phyloP scores from a whole-genome alignment of 2,888 invertebrate genomes.

The Pristionchus arcanus region DNA sequence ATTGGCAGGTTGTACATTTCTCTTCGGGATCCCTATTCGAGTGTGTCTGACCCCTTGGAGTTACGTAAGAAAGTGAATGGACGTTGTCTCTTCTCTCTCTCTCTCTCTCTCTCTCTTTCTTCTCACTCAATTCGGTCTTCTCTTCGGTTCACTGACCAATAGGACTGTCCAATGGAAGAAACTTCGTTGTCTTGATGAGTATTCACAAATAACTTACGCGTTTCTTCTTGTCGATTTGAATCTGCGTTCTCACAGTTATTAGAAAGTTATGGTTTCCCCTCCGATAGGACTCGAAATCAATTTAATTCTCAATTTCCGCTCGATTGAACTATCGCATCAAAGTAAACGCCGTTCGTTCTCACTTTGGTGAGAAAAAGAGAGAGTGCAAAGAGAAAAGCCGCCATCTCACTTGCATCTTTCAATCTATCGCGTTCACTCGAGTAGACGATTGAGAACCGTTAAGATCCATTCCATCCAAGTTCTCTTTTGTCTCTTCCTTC shows the following conservation, averaged over 20 bases:
- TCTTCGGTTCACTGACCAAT: slow-evolving; percentile 6
- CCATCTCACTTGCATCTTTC: background rate
- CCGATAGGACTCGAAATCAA: background rate
- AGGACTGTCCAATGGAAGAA: background rate
- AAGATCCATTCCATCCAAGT: background rate
- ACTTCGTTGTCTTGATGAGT: background rate
- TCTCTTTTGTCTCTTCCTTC: background rate
- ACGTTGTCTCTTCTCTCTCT: background rate
- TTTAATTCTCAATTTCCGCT: background rate
- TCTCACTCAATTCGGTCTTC: background rate
- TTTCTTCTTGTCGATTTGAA: background rate
- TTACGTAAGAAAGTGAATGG: slow-evolving; percentile 33
- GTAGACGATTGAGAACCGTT: background rate
- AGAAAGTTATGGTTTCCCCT: background rate
- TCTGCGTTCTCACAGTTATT: background rate
- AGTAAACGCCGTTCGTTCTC: background rate
- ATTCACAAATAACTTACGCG: background rate
- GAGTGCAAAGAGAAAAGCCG: slow-evolving; percentile 1
- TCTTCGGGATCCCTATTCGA: background rate
- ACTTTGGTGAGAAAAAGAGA: background rate
- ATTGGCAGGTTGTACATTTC: background rate
- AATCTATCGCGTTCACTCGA: background rate
- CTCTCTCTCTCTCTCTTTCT: background rate
- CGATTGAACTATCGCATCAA: background rate
- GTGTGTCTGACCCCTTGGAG: slow-evolving; percentile 10